Evolutionary conservation across 2,797 vertebrate species (phyloP), one percentile per base, ranked within the genome.

Genomic region (Euthynnus affinis): DNA sequence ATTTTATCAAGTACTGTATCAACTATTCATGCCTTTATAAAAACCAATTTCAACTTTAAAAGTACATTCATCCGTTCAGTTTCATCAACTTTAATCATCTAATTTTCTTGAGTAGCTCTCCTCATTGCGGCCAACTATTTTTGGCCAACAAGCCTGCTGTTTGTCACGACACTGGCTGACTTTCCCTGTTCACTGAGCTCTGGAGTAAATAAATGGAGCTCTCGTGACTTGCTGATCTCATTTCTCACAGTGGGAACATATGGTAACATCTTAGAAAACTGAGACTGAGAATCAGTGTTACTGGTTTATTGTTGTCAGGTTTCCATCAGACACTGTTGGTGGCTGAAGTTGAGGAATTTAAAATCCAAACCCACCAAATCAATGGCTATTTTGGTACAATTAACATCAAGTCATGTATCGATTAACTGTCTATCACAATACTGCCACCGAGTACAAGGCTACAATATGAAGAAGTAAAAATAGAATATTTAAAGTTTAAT

Each of bases 161-260:
- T 48, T 81, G 65, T 76, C 65, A 61, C 52, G 8, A 3, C 5
- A 53, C 51, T 76, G 78, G 78, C 80, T 40, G 76, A 34, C 59
- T 46, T 46, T 72, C 72, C 6, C 49, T 15, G 46, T 61, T 76
- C 63, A 37, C 68, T 72, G 56, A 64, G 74, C 76, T 72, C 76
- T 56, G 56, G 22, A 57, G 72, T 74, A 84, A 74, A 80, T 9
- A 22, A 82, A 64, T 27, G 67, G 59, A 62, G 73, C 71, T 86
- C 53, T 20, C 6, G 73, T 81, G 72, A 75, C 70, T 74, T 37
- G 57, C 80, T 65, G 69, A 49, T 73, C 69, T 18, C 1, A 65
- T 29, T 49, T 83, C 70, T 81, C 86, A 76, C 69, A 58, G 80
- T 3, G 63, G 68, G 75, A 85, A 68, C 83, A 85, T 80, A 81